phyloP scores from a whole-genome alignment of 2,113 vertebrate species.

The Aptenodytes forsteri region DNA sequence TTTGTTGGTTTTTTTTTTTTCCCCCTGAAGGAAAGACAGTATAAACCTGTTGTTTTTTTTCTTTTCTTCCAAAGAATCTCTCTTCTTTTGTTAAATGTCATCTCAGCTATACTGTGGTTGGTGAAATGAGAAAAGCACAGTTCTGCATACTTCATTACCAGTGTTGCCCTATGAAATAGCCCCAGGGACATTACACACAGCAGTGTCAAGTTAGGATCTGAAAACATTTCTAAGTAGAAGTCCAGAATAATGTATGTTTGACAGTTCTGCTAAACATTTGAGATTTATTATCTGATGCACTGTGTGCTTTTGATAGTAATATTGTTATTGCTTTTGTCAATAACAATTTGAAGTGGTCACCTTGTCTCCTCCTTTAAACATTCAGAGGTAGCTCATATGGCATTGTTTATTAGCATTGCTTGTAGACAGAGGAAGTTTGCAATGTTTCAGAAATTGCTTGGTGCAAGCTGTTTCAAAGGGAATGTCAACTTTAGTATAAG shows the following conservation, averaged over 20 bases:
- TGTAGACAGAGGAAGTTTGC: background rate
- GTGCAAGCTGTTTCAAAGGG: background rate
- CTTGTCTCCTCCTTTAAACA: background rate
- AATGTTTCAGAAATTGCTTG: constrained; percentile 6
- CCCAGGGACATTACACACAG: background rate
- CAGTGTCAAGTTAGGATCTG: background rate
- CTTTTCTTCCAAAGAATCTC: background rate
- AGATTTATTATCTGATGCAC: background rate
- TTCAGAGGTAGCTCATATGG: background rate
- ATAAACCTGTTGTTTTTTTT: background rate
- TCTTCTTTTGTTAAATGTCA: background rate
- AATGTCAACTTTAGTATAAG: background rate
- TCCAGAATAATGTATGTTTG: background rate
- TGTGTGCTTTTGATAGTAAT: constrained; percentile 1
- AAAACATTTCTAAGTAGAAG: background rate
- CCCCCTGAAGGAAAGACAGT: background rate
- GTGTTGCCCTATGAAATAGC: background rate
- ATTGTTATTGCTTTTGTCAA: background rate
- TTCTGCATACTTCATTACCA: background rate
- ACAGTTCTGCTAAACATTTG: constrained; percentile 25
- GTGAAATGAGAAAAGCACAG: background rate
- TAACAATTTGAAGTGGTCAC: background rate
- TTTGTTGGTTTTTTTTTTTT: background rate
- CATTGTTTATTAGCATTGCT: background rate
- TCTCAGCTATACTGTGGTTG: background rate